Percentiles rank a stretch among this genome's conserved stretches.
phyloP scores from a whole-genome alignment of 2,797 vertebrate genomes.

The Chloroceryle inda region DNA sequence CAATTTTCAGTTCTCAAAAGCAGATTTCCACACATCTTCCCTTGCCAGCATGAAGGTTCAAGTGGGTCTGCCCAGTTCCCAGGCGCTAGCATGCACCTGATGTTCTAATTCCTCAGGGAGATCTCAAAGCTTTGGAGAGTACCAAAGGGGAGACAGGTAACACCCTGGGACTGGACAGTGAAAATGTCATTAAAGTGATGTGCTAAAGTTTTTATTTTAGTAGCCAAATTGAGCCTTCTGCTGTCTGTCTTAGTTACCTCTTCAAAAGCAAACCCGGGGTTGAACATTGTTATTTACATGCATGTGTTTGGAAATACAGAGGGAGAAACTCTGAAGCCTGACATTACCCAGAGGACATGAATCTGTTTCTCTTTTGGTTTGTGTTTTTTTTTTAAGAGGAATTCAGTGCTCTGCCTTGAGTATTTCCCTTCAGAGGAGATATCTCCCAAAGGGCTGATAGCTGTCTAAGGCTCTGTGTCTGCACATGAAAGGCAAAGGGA shows the following conservation, averaged over 20 bases:
- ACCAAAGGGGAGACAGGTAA: not conserved
- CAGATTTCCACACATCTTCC: not conserved
- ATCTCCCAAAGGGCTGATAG: not conserved
- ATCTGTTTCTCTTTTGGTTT: not conserved
- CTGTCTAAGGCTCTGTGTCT: not conserved
- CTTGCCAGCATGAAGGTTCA: not conserved
- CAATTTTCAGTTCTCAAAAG: not conserved
- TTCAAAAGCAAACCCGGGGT: not conserved
- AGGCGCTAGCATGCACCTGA: fast-evolving
- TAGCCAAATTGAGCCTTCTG: not conserved
- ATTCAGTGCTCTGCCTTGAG: not conserved
- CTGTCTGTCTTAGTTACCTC: not conserved
- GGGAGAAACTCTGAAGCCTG: not conserved
- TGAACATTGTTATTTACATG: not conserved
- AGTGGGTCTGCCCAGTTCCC: not conserved
- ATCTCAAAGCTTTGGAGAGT: not conserved
- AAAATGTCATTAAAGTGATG: not conserved
- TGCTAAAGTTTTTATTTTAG: not conserved
- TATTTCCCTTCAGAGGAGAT: not conserved
- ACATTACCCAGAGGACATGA: not conserved
- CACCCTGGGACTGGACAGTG: not conserved
- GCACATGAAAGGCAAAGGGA: not conserved
- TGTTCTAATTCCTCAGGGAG: not conserved
- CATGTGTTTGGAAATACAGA: not conserved
- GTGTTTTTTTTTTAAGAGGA: not conserved